Percentiles rank a stretch among this genome's conserved stretches.
Conservation (phyloP, 2,888 invertebrate genomes). For the Boloria euphrosyne region DNA sequence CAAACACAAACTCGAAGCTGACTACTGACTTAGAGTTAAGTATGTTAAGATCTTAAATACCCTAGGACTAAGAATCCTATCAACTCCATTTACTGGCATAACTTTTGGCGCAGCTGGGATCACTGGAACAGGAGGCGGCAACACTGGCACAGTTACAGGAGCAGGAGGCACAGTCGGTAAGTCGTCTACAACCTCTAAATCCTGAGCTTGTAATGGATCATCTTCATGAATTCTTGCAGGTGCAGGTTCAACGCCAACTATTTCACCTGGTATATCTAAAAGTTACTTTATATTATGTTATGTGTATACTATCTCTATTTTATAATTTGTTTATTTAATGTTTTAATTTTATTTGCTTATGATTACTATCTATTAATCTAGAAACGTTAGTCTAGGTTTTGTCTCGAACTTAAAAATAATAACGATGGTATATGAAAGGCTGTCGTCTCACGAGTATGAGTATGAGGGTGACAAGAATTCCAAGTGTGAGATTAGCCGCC, state of each 20-base stretch:
- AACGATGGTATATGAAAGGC: no score
- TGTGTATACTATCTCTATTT: neutral
- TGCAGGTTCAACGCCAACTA: constrained; percentile 83
- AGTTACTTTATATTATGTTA: neutral
- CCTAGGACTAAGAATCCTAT: constrained; percentile 57
- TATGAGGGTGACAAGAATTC: no score
- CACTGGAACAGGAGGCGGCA: constrained; percentile 17
- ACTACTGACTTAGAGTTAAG: no score
- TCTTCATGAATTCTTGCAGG: constrained; percentile 49
- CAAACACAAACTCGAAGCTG: no score
- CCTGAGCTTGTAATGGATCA: constrained; percentile 41
- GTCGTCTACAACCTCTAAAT: constrained; percentile 42
- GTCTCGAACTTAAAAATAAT: no score
- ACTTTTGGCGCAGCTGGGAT: constrained; percentile 28
- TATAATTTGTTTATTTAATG: neutral
- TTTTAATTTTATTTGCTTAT: neutral
- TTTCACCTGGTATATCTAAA: constrained; percentile 82
- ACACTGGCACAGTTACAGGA: constrained; percentile 23
- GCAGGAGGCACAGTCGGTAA: constrained; percentile 22
- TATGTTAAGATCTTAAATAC: constrained; percentile 42
- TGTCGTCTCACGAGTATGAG: no score
- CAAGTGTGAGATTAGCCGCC: no score
- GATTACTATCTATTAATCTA: no score
- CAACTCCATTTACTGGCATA: constrained; percentile 46
- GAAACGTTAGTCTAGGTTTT: no score